Base-by-base conservation (phyloP, 1,140 invertebrate genomes). In the Pantala flavescens region DNA sequence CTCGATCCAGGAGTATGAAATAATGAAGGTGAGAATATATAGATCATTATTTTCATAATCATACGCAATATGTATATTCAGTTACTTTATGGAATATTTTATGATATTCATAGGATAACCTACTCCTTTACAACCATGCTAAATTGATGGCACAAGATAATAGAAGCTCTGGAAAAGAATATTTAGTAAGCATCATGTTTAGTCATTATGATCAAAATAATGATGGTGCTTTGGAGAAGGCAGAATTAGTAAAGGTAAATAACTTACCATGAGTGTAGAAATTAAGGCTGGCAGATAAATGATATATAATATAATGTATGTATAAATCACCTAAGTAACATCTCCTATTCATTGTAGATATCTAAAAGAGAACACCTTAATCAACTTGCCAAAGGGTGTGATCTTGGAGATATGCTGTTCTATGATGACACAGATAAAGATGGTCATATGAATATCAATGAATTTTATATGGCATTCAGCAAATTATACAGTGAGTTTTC, bases 391-490 rank as follows among this genome's bases (percentile, higher is more conserved):
- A 84, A 84, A 24, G 87, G 87, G n/a, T 93, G 91, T 80, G 84
- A 84, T 14, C 82, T 93, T 23, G 83, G 85, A 1, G 89, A 92
- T 80, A 87, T 93, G 84, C 85, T 92, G 19, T 84, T 83, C 49
- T 92, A 87, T 82, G 91, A 93, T 78, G 90, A 92, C 79, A 81
- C 84, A 0, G 87, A 91, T 78, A 84, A 86, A 76, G 90, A 93
- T 79, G 87, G 86, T 3, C 85, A 85, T 74, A 83, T 93, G 43
- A 88, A 87, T 75, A 87, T 91, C 71, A 89, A 90, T 79, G 90
- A 93, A 80, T 93, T 93, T 81, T 90, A 91, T 81, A 83, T 87
- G 75, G 90, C 91, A 63, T 93, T 93, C 82, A 90, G 90, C 85
- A 90, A 91, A 84, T 85, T 90, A 75, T 90, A 90, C 83, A 90